Evolutionary conservation across 2,888 invertebrate genomes (phyloP).

Genomic region (Patella depressa): DNA sequence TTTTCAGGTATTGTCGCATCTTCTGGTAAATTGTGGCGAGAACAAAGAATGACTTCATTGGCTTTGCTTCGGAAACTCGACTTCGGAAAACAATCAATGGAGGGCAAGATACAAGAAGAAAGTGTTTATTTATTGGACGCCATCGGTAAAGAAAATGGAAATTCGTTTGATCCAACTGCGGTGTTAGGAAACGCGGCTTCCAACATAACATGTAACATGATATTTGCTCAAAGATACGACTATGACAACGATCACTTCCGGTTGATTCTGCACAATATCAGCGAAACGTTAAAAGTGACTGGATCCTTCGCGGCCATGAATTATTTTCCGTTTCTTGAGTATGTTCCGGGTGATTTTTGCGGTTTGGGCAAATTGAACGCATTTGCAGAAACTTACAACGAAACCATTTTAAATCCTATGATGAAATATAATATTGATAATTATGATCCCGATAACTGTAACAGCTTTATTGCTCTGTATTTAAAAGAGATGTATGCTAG

Average conservation of each 20-base stretch:
- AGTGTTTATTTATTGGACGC: background rate
- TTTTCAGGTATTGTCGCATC: background rate
- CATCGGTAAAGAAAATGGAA: background rate
- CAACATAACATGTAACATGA: background rate
- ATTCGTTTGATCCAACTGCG: conserved; percentile 9
- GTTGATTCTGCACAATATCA: background rate
- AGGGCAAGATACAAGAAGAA: conserved; percentile 1
- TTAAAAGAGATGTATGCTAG: background rate
- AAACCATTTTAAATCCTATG: background rate
- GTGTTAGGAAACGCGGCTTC: background rate
- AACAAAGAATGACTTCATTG: background rate
- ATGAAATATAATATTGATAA: background rate
- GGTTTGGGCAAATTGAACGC: background rate
- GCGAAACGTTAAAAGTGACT: background rate
- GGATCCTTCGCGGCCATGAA: conserved; percentile 5
- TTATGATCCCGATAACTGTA: conserved; percentile 7
- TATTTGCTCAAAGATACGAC: background rate
- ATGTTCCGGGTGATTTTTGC: background rate
- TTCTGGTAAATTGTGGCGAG: background rate
- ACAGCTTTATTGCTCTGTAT: background rate
- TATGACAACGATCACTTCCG: background rate
- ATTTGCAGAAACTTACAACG: background rate
- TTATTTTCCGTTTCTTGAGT: background rate
- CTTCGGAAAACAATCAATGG: background rate
- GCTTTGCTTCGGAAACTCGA: background rate